Evolutionary conservation across 2,113 vertebrate genomes (phyloP), one percentile per base, ranked within the genome.

Genomic region (Ochotona princeps): DNA sequence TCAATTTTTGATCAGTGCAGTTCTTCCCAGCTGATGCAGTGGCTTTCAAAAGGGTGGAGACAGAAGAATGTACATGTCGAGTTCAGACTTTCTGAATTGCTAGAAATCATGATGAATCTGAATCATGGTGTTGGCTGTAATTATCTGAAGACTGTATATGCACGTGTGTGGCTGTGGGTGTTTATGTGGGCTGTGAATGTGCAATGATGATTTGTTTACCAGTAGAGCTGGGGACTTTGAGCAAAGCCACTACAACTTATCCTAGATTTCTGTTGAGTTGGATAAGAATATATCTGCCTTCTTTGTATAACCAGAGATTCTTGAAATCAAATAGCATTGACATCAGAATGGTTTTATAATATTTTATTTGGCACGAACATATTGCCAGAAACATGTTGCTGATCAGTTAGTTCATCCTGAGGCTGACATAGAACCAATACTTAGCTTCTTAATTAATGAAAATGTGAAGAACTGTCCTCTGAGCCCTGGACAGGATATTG

Each of bases 191-290:
- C 66, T 89, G 54, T 76, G 81, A 87, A 66, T 83, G 12, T 6
- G 38, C 38, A 61, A 35, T 81, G 28, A 8, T 69, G 66, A 84
- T 92, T 93, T 90, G 89, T 87, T 87, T 84, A 76, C 4, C 60
- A 79, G 14, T 23, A 32, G 35, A 54, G n/a, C 21, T 26, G 4
- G 7, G 66, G 49, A 17, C 63, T 87, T 74, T 28, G 61, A 92
- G 82, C 69, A 28, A 73, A 80, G 82, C 65, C 44, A 4, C 70
- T 91, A 67, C 90, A 81, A 47, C 76, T 57, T 32, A 83, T 30
- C 38, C 63, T 26, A 65, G 92, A 81, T 76, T 86, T 96, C 87
- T 95, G 69, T 81, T 87, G 80, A 86, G 66, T 85, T 44, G 32
- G 35, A 21, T 83, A 60, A 79, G 82, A 85, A 54, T 35, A 49